These are phyloP conservation scores for Conus betulinus DNA, from an alignment of 1,140 invertebrate species.

Conservation along the genomic window DNA sequence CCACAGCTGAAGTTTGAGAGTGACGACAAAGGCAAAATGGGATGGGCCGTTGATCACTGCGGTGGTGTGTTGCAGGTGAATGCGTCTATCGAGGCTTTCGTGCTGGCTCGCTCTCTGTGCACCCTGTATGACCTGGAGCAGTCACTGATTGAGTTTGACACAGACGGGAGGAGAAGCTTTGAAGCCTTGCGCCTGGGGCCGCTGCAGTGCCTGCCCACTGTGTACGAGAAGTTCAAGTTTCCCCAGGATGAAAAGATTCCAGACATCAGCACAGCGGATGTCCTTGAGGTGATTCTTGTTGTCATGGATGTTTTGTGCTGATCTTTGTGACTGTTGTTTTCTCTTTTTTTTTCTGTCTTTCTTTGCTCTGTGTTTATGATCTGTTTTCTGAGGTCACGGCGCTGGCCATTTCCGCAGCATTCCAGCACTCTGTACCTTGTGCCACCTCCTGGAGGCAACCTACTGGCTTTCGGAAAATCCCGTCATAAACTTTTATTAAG, in stretches of 20 bases:
- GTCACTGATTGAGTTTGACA: constrained; percentile 59
- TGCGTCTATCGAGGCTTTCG: constrained; percentile 68
- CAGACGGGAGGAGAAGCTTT: constrained; percentile 61
- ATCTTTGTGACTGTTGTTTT: neutral
- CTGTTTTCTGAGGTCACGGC: neutral
- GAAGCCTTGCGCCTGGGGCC: constrained; percentile 67
- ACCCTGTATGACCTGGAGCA: constrained; percentile 66
- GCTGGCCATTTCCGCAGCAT: too few relatives aligned
- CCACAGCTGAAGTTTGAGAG: too few relatives aligned
- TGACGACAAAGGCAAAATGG: too few relatives aligned
- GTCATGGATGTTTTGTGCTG: neutral
- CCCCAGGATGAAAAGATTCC: constrained; percentile 66
- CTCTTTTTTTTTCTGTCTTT: neutral
- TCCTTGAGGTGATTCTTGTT: constrained; percentile 57
- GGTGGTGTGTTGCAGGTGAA: constrained; percentile 58
- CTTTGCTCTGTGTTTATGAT: too few relatives aligned
- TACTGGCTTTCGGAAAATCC: too few relatives aligned
- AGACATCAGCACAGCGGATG: constrained; percentile 66
- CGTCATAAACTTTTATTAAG: too few relatives aligned
- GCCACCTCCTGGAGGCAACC: too few relatives aligned
- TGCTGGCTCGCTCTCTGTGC: constrained; percentile 63
- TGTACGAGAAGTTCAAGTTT: constrained; percentile 70
- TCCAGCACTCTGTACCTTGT: too few relatives aligned
- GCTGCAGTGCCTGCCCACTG: constrained; percentile 64
- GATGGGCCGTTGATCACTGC: neutral